A percentile compares a stretch with the other conserved stretches of the same genome.
phyloP scores from a whole-genome alignment of 1,140 invertebrate genomes.

The Drosophila littoralis region DNA sequence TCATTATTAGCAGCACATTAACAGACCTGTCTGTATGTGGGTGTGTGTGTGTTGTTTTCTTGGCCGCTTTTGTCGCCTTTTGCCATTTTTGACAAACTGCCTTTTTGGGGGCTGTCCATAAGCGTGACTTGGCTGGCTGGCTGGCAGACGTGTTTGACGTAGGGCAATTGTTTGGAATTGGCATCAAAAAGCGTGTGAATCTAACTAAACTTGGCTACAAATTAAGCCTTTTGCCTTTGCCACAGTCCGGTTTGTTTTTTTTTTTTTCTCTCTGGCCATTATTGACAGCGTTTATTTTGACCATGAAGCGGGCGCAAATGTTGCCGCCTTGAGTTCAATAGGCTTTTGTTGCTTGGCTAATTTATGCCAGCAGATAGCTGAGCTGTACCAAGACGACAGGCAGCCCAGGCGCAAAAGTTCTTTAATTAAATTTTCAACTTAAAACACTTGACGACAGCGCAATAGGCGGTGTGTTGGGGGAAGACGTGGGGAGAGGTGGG shows the following conservation, averaged over 20 bases:
- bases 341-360: conserved; percentile 72
- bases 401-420: conserved; percentile 42
- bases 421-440: conserved; percentile 80
- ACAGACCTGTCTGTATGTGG: conserved; percentile 6
- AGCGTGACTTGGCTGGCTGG: conserved; percentile 38
- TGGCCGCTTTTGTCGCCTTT: conserved; percentile 40
- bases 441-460: conserved; percentile 51
- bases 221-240: conserved; percentile 65
- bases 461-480: background rate
- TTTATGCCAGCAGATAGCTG: conserved; percentile 47
- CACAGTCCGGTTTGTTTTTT: conserved; percentile 48
- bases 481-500: background rate
- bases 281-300: conserved; percentile 75
- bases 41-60: conserved; percentile 18
- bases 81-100: conserved; percentile 69
- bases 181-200: conserved; percentile 75
- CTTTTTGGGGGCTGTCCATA: conserved; percentile 31
- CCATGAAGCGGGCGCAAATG: conserved; percentile 60
- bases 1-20: conserved; percentile 21
- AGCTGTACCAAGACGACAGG: background rate
- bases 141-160: conserved; percentile 43
- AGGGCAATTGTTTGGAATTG: conserved; percentile 70
- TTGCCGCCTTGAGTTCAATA: conserved; percentile 65
- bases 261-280: conserved; percentile 42
- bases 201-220: conserved; percentile 56